These are phyloP conservation scores for Campoplex nolae DNA, from an alignment of 2,888 invertebrate genomes.

Conservation along the genomic window DNA sequence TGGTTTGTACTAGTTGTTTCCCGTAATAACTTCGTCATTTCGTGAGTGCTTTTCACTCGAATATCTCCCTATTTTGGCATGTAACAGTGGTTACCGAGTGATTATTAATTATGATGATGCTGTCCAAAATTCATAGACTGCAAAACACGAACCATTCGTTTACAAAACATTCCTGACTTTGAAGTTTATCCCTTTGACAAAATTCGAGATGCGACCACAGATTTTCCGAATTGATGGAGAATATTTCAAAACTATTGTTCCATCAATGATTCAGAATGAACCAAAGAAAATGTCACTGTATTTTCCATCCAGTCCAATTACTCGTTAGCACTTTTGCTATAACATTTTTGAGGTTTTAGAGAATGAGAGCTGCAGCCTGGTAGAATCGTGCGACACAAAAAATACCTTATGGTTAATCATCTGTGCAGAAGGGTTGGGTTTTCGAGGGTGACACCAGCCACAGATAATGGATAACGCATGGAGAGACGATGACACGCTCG, in stretches of 20 bases:
- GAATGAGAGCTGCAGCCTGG: background rate
- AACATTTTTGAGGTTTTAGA: conserved; percentile 30
- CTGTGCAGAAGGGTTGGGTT: background rate
- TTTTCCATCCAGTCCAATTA: background rate
- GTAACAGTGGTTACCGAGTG: background rate
- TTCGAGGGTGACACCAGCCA: background rate
- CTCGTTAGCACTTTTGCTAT: conserved; percentile 20
- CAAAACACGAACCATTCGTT: background rate
- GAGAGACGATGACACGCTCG: conserved; percentile 14
- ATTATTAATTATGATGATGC: background rate
- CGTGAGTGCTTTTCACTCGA: background rate
- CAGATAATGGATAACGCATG: conserved; percentile 35
- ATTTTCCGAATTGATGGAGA: background rate
- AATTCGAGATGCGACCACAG: background rate
- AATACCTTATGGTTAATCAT: conserved; percentile 50
- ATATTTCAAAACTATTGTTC: background rate
- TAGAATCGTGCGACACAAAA: conserved; percentile 35
- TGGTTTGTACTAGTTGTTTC: background rate
- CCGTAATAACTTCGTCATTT: conserved; percentile 5
- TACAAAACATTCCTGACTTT: background rate
- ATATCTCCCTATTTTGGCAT: background rate
- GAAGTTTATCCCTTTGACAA: background rate
- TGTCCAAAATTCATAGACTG: background rate
- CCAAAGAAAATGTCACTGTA: background rate
- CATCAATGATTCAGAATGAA: no score